Evolutionary conservation across 2,113 vertebrate genomes (phyloP).

Genomic region (Martes martes): DNA sequence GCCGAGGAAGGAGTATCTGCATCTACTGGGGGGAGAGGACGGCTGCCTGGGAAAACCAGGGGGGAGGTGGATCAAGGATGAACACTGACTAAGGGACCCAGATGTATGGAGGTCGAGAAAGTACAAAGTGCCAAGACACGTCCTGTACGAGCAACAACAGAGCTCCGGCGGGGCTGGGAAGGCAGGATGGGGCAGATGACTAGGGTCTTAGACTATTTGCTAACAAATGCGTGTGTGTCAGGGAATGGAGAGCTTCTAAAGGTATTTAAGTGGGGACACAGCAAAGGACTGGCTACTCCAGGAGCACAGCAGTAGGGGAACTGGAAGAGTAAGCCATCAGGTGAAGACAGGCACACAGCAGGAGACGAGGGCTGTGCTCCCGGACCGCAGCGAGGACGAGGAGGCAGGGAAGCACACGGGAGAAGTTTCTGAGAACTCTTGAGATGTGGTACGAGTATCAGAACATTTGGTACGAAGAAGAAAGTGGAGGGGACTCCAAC

Average conservation of each 20-base stretch:
- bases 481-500: neutral
- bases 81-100: neutral
- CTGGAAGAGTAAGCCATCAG: neutral
- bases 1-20: neutral
- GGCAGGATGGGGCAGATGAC: neutral
- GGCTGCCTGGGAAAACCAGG: neutral
- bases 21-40: neutral
- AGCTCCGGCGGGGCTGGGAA: neutral
- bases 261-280: neutral
- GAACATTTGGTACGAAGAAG: neutral
- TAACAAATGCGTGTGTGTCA: neutral
- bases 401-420: neutral
- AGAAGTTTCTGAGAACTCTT: neutral
- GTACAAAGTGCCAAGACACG: neutral
- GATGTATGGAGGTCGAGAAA: neutral
- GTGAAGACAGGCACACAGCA: neutral
- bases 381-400: fast-evolving
- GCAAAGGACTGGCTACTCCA: neutral
- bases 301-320: neutral
- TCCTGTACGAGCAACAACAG: neutral
- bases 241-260: neutral
- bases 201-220: neutral
- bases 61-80: neutral
- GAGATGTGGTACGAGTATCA: neutral
- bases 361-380: fast-evolving